Base-by-base conservation (phyloP, 2,888 invertebrate species). In the Criorhina ranunculi region DNA sequence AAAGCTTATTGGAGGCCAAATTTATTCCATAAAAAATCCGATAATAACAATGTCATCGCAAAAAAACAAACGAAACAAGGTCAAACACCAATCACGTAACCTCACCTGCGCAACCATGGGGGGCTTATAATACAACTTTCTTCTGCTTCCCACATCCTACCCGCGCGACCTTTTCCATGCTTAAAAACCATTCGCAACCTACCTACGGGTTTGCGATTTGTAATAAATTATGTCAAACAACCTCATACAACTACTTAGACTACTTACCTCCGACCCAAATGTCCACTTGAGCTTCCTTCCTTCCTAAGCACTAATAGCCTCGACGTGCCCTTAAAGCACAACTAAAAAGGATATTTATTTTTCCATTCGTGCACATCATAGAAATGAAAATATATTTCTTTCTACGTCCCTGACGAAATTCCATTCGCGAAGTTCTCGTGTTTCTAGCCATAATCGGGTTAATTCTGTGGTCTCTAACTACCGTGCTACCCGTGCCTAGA, bases 201-300 rank as follows among this genome's bases (percentile, higher is more conserved):
- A 66, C 81, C 77, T 49, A 24, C 1, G 44, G 24, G 44, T 59
- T 66, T 60, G 51, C 31, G 51, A 82, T 78, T 78, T 60, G 37
- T 53, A 78, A 82, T 82, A 82, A 82, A 82, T 82, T 78, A 78
- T 72, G 66, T 44, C 60, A 72, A 77, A 44, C 70, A 35, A 51
- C 57, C 49, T 51, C 49, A 29, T 33, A 40, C 40, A 37, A 9
- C 37, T 15, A 44, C n/a, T 49, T 49, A 3, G 70, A 40, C 49
- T 51, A 60, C 31, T 31, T 17, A 15, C 53, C 24, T 24, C 15
- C 49, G 17, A 24, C 51, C 62, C 53, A 67, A 53, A 53, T 53
- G 53, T 42, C 67, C 64, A 49, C 49, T 49, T 19, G 49, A 31
- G 29, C 15, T 51, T 53, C 53, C 31, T 53, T 53, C 53, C 51